Conservation (phyloP, 2,113 vertebrate species). For the Crotalus helleri region DNA sequence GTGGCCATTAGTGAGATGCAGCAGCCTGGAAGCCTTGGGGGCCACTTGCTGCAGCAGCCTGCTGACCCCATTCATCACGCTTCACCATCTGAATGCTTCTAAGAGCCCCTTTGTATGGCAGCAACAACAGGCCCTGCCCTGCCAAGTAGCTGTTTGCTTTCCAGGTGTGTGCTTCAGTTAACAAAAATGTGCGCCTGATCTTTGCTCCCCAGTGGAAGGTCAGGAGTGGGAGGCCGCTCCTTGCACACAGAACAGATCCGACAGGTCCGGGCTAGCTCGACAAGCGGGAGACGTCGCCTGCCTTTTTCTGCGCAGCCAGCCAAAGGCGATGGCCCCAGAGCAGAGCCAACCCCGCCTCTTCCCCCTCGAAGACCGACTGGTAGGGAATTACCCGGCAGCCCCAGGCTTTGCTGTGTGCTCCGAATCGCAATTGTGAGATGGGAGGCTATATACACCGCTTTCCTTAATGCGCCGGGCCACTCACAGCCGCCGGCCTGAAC, state of each 20-base stretch:
- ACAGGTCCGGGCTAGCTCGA: neutral
- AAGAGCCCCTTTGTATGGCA: neutral
- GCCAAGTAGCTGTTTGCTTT: neutral
- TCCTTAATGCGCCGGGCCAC: neutral
- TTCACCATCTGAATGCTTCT: neutral
- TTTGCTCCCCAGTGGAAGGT: neutral
- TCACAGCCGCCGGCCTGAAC: neutral
- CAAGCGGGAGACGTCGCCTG: neutral
- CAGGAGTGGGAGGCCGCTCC: neutral
- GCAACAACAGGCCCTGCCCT: neutral
- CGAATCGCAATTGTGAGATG: neutral
- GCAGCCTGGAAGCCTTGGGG: neutral
- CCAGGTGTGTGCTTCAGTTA: neutral
- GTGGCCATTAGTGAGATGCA: neutral
- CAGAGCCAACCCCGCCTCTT: neutral
- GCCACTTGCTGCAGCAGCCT: neutral
- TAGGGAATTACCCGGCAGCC: neutral
- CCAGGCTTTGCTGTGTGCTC: neutral
- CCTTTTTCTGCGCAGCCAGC: neutral
- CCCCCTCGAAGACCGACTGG: neutral
- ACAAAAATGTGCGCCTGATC: neutral
- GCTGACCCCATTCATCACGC: neutral
- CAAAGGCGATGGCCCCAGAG: neutral
- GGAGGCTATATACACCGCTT: neutral
- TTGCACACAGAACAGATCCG: neutral